phyloP scores from a whole-genome alignment of 2,888 invertebrate genomes.

The Laothoe populi region DNA sequence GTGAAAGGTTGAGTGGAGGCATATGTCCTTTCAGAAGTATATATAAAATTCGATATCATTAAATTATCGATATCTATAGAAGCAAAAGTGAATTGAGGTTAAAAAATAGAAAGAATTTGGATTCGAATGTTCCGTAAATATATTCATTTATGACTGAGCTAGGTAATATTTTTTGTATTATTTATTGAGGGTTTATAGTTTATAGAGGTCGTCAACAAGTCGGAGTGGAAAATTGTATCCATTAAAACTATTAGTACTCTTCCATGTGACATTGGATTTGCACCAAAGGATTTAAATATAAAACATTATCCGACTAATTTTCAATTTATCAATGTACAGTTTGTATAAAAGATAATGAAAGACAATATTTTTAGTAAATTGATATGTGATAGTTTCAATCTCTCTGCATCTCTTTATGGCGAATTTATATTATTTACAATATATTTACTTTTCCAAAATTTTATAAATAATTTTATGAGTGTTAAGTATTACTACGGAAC shows the following conservation, averaged over 20 bases:
- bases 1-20: background rate
- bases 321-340: no score
- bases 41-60: background rate
- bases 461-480: background rate
- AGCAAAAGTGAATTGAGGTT: background rate
- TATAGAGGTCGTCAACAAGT: no score
- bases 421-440: background rate
- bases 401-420: slow-evolving; percentile 9
- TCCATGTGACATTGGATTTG: background rate
- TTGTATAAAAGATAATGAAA: no score
- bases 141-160: slow-evolving; percentile 19
- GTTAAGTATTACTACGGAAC: background rate
- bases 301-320: background rate
- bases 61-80: background rate
- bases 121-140: background rate
- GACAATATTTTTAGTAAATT: slow-evolving; percentile 5
- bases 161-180: no score
- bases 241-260: background rate
- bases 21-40: background rate
- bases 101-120: background rate
- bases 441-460: background rate
- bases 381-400: slow-evolving; percentile 3
- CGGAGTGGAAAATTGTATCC: background rate
- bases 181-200: no score
- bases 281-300: background rate